Evolutionary conservation across 2,113 vertebrate species (phyloP).

Genomic region (Nannospalax galili): DNA sequence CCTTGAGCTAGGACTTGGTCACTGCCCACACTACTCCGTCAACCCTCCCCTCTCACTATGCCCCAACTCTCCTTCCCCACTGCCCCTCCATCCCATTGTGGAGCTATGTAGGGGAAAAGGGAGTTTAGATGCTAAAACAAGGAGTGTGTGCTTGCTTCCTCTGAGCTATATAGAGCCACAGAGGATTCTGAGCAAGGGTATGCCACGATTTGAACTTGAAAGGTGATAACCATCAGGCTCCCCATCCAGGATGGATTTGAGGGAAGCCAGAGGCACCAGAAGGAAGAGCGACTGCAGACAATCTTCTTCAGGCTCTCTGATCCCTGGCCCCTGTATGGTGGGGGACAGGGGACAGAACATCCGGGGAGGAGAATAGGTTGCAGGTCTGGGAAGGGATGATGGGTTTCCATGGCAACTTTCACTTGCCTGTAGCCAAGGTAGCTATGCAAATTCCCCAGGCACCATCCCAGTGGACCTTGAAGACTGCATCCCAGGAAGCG

Average conservation of each 20-base stretch:
- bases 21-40: no score
- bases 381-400: conserved; percentile 77
- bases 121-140: neutral
- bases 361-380: conserved; percentile 40
- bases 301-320: neutral
- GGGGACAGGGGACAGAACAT: neutral
- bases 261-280: neutral
- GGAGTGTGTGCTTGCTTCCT: neutral
- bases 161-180: neutral
- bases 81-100: neutral
- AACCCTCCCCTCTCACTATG: no score
- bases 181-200: neutral
- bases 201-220: neutral
- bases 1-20: fast-evolving
- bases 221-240: neutral
- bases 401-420: conserved; percentile 87
- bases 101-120: neutral
- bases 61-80: no score
- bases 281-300: neutral
- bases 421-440: conserved; percentile 66
- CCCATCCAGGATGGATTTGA: neutral
- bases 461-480: conserved; percentile 36
- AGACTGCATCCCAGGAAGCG: neutral
- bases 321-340: neutral
- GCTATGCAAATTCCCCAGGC: conserved; percentile 67